These are phyloP conservation scores for Trichoplusia ni DNA, from an alignment of 1,140 invertebrate genomes.

Conservation along the genomic window DNA sequence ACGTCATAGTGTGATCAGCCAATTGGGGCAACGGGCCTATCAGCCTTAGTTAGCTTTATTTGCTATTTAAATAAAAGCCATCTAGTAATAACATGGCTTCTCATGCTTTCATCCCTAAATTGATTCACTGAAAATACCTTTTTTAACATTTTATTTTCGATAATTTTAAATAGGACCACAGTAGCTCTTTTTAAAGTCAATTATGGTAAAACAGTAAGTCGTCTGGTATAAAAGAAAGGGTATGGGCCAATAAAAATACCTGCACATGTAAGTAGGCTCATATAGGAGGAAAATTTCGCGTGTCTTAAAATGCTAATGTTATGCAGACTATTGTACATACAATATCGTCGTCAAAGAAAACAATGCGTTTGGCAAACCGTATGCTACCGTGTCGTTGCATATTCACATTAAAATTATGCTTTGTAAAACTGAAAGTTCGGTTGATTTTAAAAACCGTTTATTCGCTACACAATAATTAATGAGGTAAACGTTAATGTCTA, in stretches of 20 bases:
- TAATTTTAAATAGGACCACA: too few species aligned
- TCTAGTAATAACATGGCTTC: neutral
- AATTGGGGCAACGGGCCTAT: conserved; percentile 66
- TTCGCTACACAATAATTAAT: conserved; percentile 3
- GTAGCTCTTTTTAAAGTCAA: too few species aligned
- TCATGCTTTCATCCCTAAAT: too few species aligned
- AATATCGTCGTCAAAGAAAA: conserved; percentile 5
- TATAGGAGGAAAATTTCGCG: conserved; percentile 17
- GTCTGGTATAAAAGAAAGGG: too few species aligned
- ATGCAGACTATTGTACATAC: neutral
- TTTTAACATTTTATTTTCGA: conserved; percentile 1
- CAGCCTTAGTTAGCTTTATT: conserved; percentile 44
- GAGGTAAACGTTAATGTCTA: conserved; percentile 21
- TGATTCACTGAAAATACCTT: too few species aligned
- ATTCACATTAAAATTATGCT: conserved; percentile 2
- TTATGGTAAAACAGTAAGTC: too few species aligned
- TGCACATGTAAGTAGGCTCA: too few species aligned
- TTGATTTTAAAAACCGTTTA: neutral
- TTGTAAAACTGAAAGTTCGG: neutral
- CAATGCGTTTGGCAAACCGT: neutral
- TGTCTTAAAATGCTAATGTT: conserved; percentile 15
- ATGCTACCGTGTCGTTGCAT: neutral
- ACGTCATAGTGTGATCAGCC: conserved; percentile 69
- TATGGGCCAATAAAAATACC: too few species aligned
- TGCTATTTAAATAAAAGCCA: conserved; percentile 14